These are phyloP conservation scores for Phylloscopus trochilus DNA, from an alignment of 2,113 vertebrate species.

Conservation along the genomic window DNA sequence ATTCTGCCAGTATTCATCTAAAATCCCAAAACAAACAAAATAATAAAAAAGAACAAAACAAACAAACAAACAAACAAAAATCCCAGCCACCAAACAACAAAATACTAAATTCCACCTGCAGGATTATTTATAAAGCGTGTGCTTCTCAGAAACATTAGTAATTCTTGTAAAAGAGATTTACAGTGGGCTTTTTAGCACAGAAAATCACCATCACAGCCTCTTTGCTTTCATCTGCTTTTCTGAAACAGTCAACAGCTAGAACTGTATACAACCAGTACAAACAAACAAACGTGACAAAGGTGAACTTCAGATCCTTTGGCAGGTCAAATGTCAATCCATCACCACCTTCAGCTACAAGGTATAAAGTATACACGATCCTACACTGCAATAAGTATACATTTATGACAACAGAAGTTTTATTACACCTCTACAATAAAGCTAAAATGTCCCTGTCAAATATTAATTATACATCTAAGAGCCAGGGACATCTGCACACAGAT, in stretches of 20 bases:
- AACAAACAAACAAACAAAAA: neutral
- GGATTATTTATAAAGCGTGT: neutral
- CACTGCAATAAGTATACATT: neutral
- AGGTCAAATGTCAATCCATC: neutral
- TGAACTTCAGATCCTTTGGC: neutral
- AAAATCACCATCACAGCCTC: neutral
- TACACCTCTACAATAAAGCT: neutral
- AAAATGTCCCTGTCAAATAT: neutral
- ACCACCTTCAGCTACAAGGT: neutral
- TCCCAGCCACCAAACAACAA: neutral
- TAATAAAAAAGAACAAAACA: neutral
- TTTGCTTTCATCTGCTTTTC: neutral
- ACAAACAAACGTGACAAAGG: neutral
- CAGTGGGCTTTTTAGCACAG: neutral
- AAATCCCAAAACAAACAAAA: neutral
- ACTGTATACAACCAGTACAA: neutral
- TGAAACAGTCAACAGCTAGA: neutral
- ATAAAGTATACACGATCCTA: neutral
- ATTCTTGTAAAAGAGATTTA: neutral
- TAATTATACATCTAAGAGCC: neutral
- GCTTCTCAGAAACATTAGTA: neutral
- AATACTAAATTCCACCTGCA: neutral
- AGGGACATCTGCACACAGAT: neutral
- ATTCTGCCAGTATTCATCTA: conserved; percentile 99
- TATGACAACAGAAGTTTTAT: neutral